A percentile compares a stretch with the other conserved stretches of the same genome.
phyloP scores from a whole-genome alignment of 2,113 vertebrate species.

The Corythaeola cristata region DNA sequence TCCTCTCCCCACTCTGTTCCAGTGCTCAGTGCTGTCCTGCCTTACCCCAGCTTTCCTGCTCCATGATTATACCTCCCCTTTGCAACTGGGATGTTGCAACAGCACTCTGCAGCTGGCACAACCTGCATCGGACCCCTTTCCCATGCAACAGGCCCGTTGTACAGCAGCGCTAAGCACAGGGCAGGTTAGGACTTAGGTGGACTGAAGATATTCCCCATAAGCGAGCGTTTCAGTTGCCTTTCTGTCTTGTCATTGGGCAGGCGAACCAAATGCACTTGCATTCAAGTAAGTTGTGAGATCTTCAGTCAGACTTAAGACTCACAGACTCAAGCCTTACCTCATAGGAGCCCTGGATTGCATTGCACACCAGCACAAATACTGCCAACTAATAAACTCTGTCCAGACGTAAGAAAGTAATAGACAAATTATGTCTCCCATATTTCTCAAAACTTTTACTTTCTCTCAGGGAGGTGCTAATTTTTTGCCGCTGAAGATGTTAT shows the following conservation, averaged over 20 bases:
- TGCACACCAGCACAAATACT: background rate
- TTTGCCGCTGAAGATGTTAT: background rate
- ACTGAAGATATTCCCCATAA: background rate
- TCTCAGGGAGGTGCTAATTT: background rate
- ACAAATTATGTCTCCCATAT: background rate
- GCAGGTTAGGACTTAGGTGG: background rate
- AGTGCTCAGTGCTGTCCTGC: background rate
- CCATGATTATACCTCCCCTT: background rate
- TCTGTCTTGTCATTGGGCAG: background rate
- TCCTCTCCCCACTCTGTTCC: background rate
- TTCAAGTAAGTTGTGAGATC: background rate
- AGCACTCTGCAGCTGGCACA: background rate
- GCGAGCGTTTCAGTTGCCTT: background rate
- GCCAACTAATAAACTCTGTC: background rate
- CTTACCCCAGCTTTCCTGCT: background rate
- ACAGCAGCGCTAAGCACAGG: background rate
- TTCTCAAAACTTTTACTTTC: background rate
- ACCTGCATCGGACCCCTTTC: fast-evolving
- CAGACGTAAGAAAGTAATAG: background rate
- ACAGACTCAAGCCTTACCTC: background rate
- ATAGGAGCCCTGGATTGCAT: background rate
- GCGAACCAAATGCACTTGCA: background rate
- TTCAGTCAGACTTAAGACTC: background rate
- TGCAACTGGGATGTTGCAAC: background rate
- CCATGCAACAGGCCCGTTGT: background rate